These are phyloP conservation scores for Natrix natrix DNA, from an alignment of 2,797 vertebrate genomes.

Conservation along the genomic window DNA sequence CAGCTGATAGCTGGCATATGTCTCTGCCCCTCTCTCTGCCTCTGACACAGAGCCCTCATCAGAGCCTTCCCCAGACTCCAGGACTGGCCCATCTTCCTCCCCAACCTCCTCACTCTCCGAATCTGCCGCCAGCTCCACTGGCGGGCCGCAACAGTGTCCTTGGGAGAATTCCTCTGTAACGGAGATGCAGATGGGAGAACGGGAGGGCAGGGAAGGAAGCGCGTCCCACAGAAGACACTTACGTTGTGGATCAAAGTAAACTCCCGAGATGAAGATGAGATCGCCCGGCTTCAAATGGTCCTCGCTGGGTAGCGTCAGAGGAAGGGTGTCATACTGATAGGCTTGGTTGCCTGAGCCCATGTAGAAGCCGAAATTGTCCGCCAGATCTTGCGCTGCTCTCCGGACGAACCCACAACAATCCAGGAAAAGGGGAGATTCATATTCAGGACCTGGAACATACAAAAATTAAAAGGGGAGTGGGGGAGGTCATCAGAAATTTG, in stretches of 20 bases:
- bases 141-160: background rate
- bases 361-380: constrained; percentile 28
- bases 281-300: constrained; percentile 38
- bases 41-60: too few species aligned
- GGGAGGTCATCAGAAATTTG: background rate
- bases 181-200: too few species aligned
- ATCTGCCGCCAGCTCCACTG: too few species aligned
- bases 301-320: background rate
- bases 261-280: constrained; percentile 44
- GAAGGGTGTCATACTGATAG: constrained; percentile 42
- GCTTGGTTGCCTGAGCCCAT: constrained; percentile 38
- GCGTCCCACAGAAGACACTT: background rate
- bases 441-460: constrained; percentile 1
- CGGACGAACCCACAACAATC: constrained; percentile 41
- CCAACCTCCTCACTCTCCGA: too few species aligned
- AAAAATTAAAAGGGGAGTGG: background rate
- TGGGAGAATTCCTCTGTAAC: background rate
- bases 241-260: constrained; percentile 33
- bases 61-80: too few species aligned
- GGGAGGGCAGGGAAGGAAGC: background rate
- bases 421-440: constrained; percentile 28
- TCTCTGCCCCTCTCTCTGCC: too few species aligned
- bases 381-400: constrained; percentile 15
- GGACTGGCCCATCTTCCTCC: too few species aligned
- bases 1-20: too few species aligned